Base-by-base conservation (phyloP, 2,888 invertebrate genomes). In the Rhimphoctona megacephalus region DNA sequence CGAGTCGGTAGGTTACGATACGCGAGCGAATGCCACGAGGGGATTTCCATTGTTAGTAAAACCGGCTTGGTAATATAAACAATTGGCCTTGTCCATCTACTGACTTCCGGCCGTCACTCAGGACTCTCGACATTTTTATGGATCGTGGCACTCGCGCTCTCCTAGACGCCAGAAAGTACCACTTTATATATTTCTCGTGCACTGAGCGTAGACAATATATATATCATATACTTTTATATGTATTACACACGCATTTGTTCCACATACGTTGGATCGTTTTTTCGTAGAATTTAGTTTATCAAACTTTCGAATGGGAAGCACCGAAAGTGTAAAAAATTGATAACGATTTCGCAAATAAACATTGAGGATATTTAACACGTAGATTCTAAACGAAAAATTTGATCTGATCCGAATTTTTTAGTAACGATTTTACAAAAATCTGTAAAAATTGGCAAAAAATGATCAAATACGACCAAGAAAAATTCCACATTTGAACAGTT, bases 51-150 rank as follows among this genome's bases (percentile, higher is more conserved):
- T 93, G 93, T 93, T 92, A 91, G 91, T 90, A 89, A 46, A 46
- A 54, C 81, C 43, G 73, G 81, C 90, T 90, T 83, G 91, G 92
- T 93, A 92, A 93, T 94, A 93, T 92, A 94, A 93, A 93, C 93
- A 94, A 94, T 94, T 94, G 93, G 93, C 93, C 94, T 93, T 93
- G 94, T 94, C 94, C 94, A 92, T 94, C 93, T 92, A 89, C 84
- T 88, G 89, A 92, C 90, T 93, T 94, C 94, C 94, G 93, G 92
- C 93, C 92, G 93, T 94, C 94, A 93, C 92, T 94, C 94, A 92
- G 90, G 91, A 92, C 91, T 89, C 91, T 91, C 92, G 93, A 92
- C 93, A 93, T 93, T 94, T 74, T 94, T 94, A 93, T 93, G 93
- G 93, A 93, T 93, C 93, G 93, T 87, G 91, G 92, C 91, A 89